Evolutionary conservation across 2,113 vertebrate species (phyloP).

Genomic region (Donacobius atricapilla): DNA sequence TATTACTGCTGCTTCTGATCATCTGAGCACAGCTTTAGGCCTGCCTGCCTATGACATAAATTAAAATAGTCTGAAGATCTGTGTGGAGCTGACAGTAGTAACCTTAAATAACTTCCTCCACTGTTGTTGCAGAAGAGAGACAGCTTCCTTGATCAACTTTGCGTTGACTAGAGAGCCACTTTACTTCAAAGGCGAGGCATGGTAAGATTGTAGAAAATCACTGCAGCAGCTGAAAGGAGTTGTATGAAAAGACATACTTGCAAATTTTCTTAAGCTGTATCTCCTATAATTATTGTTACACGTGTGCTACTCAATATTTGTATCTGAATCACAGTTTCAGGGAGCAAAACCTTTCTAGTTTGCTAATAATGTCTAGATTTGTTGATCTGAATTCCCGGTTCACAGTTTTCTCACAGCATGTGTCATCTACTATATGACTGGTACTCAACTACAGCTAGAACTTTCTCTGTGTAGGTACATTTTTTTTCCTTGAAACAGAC

Average conservation of each 20-base stretch:
- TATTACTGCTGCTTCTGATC: conserved; percentile 28
- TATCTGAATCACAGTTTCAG: background rate
- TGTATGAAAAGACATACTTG: background rate
- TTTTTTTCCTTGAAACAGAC: background rate
- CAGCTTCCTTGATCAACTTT: background rate
- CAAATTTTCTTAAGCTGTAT: background rate
- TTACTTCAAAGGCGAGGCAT: conserved; percentile 1
- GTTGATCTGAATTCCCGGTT: background rate
- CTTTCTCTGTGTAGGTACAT: background rate
- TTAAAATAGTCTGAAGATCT: conserved; percentile 26
- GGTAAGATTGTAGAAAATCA: conserved; percentile 1
- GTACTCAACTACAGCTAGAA: background rate
- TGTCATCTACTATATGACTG: background rate
- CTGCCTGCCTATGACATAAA: conserved; percentile 2
- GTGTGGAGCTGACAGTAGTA: conserved; percentile 9
- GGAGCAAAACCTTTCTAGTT: background rate
- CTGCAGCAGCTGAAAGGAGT: background rate
- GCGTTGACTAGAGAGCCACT: background rate
- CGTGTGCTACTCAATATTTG: background rate
- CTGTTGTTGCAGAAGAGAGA: conserved; percentile 7
- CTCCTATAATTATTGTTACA: background rate
- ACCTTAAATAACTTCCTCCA: conserved; percentile 40
- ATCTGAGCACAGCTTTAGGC: conserved; percentile 13
- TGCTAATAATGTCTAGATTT: background rate
- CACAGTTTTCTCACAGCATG: background rate